Evolutionary conservation across 2,113 vertebrate species (phyloP), one percentile per base, ranked within the genome.

Genomic region (Alethe diademata): DNA sequence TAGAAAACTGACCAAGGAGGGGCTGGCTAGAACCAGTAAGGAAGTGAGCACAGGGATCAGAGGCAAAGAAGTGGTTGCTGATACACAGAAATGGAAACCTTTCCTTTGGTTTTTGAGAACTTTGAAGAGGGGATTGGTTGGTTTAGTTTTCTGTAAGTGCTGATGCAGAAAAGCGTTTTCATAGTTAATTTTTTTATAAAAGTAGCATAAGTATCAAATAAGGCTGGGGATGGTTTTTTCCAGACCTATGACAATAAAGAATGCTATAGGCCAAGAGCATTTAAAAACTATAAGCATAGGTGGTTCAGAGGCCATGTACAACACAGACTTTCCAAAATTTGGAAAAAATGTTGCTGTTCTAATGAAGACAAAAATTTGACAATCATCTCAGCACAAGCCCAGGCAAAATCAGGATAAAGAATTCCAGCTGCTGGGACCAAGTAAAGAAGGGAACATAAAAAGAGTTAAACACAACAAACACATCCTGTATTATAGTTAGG

Each of bases 151-250:
- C 48, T 43, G 40, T 35, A 65, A 83, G 29, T 2, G 3, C 29
- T n/a, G 19, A 76, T 35, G 24, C 40, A 66, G 67, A 73, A 57
- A 80, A 86, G 20, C 0, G 0, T 42, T 1, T 62, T 0, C 1
- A 3, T 38, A 8, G 9, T 36, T 70, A 48, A 40, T 66, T 74
- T 9, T 64, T 64, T 42, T 24, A 48, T 53, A 25, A 43, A 72
- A 40, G 36, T 6, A 69, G 11, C 17, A 5, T 29, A 54, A 86
- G 3, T 64, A 60, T 67, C 35, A 67, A 50, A 51, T 5, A 24
- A 83, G 31, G 6, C 23, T 38, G 65, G 14, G 16, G 24, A 24
- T 60, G 18, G 0, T 1, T 19, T 78, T 88, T 58, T 15, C 51
- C 1, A 2, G 29, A 69, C 24, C 24, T 43, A 16, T 40, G 38